Conservation (phyloP, 2,888 invertebrate species). For the Orthosia incerta region DNA sequence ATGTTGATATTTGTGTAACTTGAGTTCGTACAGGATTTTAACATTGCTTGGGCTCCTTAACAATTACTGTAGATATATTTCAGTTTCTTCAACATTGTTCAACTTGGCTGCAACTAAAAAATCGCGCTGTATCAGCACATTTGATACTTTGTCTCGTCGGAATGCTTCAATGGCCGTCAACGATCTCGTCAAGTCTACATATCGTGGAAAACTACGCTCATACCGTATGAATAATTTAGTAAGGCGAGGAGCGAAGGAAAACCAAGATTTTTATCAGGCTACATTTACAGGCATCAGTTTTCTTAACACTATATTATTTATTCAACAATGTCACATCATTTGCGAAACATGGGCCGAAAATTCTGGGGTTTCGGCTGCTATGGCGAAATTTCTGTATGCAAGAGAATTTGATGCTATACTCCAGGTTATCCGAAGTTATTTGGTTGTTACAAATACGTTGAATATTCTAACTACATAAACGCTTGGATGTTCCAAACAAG, state of each 20-base stretch:
- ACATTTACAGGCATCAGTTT: neutral
- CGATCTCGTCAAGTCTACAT: slow-evolving; percentile 17
- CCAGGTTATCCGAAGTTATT: neutral
- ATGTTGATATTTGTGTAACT: neutral
- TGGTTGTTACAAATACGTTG: neutral
- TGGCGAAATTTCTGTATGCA: no score
- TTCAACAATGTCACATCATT: neutral
- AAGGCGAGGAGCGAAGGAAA: neutral
- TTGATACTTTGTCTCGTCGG: slow-evolving; percentile 14
- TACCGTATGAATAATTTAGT: slow-evolving; percentile 19
- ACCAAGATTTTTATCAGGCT: neutral
- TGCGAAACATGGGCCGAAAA: neutral
- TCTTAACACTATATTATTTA: neutral
- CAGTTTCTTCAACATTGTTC: neutral
- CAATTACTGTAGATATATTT: neutral
- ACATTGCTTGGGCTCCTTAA: no score
- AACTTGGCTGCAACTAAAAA: neutral
- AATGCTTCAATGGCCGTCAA: slow-evolving; percentile 11
- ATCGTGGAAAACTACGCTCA: slow-evolving; percentile 1
- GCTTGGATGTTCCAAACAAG: neutral
- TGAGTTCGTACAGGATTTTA: neutral
- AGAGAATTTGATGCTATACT: neutral
- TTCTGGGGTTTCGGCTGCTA: neutral
- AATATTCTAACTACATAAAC: neutral
- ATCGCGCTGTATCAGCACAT: slow-evolving; percentile 30